A percentile compares a stretch with the other conserved stretches of the same genome.
Evolutionary conservation across 1,140 invertebrate genomes (phyloP).

Genomic region (Probaryconus sp.): DNA sequence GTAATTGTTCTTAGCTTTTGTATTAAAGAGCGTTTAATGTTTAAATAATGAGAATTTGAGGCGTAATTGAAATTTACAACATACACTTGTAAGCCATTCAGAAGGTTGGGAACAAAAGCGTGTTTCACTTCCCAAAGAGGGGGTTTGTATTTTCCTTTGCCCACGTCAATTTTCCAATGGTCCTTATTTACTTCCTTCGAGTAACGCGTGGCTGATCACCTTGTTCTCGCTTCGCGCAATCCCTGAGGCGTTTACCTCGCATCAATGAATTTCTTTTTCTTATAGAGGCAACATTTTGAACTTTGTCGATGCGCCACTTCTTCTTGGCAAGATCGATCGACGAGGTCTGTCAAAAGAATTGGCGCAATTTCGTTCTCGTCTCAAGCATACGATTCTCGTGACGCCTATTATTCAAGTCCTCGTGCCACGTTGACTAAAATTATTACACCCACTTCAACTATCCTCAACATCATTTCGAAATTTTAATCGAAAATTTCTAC

Average conservation of each 20-base stretch:
- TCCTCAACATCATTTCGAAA: constrained; percentile 54
- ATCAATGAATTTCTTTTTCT: constrained; percentile 64
- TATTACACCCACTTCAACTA: constrained; percentile 53
- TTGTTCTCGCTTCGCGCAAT: constrained; percentile 62
- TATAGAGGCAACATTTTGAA: constrained; percentile 62
- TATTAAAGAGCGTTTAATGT: no score
- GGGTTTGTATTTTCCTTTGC: constrained; percentile 61
- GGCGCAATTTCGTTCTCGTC: constrained; percentile 59
- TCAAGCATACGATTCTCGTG: constrained; percentile 55
- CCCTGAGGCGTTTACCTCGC: constrained; percentile 62
- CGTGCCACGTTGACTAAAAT: constrained; percentile 47
- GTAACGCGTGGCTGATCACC: constrained; percentile 63
- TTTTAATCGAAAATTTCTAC: constrained; percentile 55
- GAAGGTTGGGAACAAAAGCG: constrained; percentile 52
- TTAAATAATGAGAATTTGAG: constrained; percentile 33
- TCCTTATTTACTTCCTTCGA: constrained; percentile 61
- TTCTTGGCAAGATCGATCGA: constrained; percentile 55
- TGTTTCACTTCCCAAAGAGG: constrained; percentile 54
- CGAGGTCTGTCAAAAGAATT: constrained; percentile 62
- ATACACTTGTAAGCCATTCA: constrained; percentile 55
- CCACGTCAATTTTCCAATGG: constrained; percentile 56
- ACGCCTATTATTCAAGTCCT: constrained; percentile 57
- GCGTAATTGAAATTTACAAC: constrained; percentile 49
- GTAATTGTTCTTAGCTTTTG: no score
- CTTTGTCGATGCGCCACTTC: constrained; percentile 60